phyloP scores from a whole-genome alignment of 2,797 vertebrate species.

The Etheostoma perlongum region DNA sequence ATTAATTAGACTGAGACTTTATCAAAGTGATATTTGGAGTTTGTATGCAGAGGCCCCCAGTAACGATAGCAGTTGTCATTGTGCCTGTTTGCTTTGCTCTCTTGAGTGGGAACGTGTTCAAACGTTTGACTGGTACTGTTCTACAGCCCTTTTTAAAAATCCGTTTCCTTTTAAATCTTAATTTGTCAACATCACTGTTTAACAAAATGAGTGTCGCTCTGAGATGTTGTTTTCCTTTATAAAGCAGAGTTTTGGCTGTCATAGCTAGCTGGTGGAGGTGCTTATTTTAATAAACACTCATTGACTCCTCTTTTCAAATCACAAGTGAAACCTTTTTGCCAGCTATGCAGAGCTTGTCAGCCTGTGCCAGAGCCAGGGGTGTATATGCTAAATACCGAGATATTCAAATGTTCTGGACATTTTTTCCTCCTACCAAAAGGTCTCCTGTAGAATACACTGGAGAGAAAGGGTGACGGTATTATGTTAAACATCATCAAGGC shows the following conservation, averaged over 20 bases:
- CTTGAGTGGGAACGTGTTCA: conserved; percentile 10
- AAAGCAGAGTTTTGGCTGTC: conserved; percentile 22
- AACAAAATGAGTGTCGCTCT: conserved; percentile 23
- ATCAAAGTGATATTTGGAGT: conserved; percentile 78
- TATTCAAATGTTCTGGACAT: conserved; percentile 24
- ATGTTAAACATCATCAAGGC: conserved; percentile 23
- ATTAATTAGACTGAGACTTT: conserved; percentile 77
- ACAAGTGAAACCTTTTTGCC: conserved; percentile 13
- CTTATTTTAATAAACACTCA: neutral
- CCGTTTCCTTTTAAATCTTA: conserved; percentile 8
- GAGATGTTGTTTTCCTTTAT: conserved; percentile 18
- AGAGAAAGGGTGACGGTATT: conserved; percentile 31
- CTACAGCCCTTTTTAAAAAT: neutral
- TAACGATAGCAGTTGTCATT: conserved; percentile 48
- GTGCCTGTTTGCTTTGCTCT: conserved; percentile 45
- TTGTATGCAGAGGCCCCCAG: conserved; percentile 62
- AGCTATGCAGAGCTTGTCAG: conserved; percentile 15
- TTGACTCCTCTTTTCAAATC: conserved; percentile 14
- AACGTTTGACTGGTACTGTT: too few species aligned
- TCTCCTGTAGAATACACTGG: neutral
- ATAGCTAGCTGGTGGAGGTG: neutral
- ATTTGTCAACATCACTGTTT: neutral
- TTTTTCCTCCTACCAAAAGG: conserved; percentile 14
- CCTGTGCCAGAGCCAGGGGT: neutral
- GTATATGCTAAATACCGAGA: conserved; percentile 28